These are phyloP conservation scores for Heteractis magnifica DNA, from an alignment of 92 coral and sea anemone species.

Conservation along the genomic window DNA sequence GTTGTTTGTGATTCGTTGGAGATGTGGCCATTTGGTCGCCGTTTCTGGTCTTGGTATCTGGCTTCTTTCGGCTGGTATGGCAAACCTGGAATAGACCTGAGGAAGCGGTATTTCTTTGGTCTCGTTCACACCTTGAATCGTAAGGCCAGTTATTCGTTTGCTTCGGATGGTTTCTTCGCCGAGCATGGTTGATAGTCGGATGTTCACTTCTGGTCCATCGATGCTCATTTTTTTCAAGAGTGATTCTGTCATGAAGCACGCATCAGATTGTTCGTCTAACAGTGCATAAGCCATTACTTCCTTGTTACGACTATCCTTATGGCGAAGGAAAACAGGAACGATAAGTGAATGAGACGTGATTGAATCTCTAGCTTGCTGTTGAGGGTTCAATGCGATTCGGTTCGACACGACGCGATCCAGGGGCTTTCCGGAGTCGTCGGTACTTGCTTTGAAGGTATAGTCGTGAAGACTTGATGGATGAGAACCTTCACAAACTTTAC, in stretches of 20 bases:
- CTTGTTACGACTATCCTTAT: conserved; percentile 17
- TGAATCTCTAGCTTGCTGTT: too few species aligned
- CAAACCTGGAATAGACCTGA: conserved; percentile 35
- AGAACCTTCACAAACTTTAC: neutral
- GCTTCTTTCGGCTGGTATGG: conserved; percentile 45
- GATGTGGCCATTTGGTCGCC: conserved; percentile 51
- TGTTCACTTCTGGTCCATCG: conserved; percentile 22
- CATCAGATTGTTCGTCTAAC: conserved; percentile 44
- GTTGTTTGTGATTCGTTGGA: conserved; percentile 3
- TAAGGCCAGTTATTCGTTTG: conserved; percentile 33
- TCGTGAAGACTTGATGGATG: too few species aligned
- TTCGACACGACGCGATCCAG: too few species aligned
- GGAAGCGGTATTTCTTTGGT: conserved; percentile 38
- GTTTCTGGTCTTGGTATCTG: conserved; percentile 56
- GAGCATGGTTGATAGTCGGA: conserved; percentile 41
- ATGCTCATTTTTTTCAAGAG: conserved; percentile 15
- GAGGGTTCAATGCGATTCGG: too few species aligned
- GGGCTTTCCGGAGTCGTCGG: too few species aligned
- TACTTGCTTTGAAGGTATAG: too few species aligned
- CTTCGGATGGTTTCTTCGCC: conserved; percentile 18
- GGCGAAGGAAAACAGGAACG: conserved; percentile 48
- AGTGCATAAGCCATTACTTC: conserved; percentile 27
- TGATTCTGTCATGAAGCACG: conserved; percentile 35
- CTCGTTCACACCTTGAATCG: conserved; percentile 32
- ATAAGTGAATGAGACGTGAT: conserved; percentile 20